Conservation (phyloP, 2,888 invertebrate genomes). For the Pasiphila rectangulata region DNA sequence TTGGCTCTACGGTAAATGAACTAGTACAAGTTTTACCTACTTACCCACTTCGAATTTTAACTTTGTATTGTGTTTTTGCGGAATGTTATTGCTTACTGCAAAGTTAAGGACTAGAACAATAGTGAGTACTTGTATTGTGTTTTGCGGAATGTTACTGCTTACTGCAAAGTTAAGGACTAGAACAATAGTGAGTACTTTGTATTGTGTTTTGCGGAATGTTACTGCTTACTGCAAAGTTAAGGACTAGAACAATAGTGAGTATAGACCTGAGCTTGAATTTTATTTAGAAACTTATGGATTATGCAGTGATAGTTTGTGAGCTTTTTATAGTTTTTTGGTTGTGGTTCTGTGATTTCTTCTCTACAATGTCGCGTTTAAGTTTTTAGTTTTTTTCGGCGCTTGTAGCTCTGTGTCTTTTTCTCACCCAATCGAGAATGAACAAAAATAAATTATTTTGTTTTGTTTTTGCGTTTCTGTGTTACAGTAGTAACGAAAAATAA, state of each 20-base stretch:
- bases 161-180: conserved; percentile 1
- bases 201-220: conserved; percentile 14
- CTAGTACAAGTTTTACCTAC: conserved; percentile 34
- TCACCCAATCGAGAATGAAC: too few species aligned
- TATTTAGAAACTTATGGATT: too few species aligned
- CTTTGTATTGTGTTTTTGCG: conserved; percentile 15
- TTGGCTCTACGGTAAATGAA: conserved; percentile 39
- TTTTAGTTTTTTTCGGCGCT: too few species aligned
- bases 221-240: conserved; percentile 3
- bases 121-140: conserved; percentile 10
- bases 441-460: too few species aligned
- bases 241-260: conserved; percentile 1
- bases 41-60: conserved; percentile 24
- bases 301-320: too few species aligned
- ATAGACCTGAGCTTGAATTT: too few species aligned
- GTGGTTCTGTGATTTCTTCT: too few species aligned
- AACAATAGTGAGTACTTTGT: conserved; percentile 10
- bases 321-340: too few species aligned
- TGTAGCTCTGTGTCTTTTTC: too few species aligned
- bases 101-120: conserved; percentile 2
- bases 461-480: too few species aligned
- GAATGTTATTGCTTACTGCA: conserved; percentile 10
- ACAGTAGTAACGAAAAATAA: too few species aligned
- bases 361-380: too few species aligned
- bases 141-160: conserved; percentile 13